Evolutionary conservation across 1,140 invertebrate genomes (phyloP), one percentile per base, ranked within the genome.

Genomic region (Drosophila leontia): DNA sequence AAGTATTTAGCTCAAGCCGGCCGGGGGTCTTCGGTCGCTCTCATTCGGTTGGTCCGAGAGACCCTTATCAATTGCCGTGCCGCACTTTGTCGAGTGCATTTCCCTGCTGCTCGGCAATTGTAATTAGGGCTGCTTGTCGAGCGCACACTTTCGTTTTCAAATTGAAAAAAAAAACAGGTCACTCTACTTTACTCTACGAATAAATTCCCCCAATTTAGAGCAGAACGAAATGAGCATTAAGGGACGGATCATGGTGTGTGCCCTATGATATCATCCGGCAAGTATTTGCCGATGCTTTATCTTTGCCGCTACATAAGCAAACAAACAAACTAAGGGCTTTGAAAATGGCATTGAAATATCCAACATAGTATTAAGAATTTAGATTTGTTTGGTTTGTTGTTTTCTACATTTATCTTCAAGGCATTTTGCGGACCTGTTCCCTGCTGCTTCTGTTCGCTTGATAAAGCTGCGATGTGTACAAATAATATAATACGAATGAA

Each of bases 231-330:
- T 44, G 19, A 12, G 19, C 48, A 47, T 23, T 32, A 47, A 45
- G 32, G 53, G 29, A 34, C 29, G 11, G 41, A 63, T 67, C 26
- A 42, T 61, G 45, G 19, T 60, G 51, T 26, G n/a, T 79, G 75
- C 80, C 76, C 80, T 88, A 87, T 87, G 83, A 87, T 87, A 87
- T 87, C 83, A 87, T 87, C 80, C 70, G 42, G 48, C 13, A 71
- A 88, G 45, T 84, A 87, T 87, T 88, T 58, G 47, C 70, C 60
- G 63, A 80, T 88, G 83, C 72, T 69, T 71, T 78, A 79, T 83
- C 56, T 65, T 39, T n/a, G 39, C 11, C 37, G 48, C 41, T 37
- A 48, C 51, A 80, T 41, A 47, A 58, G 64, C n/a, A 51, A 51
- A 51, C 50, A 51, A 51, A 26, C 64, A 48, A 50, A 50, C 57